A percentile compares a stretch with the other conserved stretches of the same genome.
Conservation (phyloP, 2,888 invertebrate genomes). For the Orgyia antiqua region DNA sequence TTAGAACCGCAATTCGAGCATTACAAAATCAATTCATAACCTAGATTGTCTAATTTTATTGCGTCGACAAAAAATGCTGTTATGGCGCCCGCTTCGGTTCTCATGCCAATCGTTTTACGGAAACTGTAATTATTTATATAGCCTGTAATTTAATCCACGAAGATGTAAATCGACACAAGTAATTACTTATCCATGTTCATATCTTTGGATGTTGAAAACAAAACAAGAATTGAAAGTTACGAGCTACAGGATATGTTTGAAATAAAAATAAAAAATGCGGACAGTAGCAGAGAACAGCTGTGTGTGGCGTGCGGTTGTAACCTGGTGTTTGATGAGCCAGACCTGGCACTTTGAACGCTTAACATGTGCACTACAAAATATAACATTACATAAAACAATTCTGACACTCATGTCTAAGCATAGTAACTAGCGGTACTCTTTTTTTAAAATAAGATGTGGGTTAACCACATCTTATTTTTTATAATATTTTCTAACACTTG, state of each 20-base stretch:
- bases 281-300: conserved; percentile 46
- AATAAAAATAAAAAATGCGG: conserved; percentile 48
- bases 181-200: conserved; percentile 56
- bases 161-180: conserved; percentile 40
- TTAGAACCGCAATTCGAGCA: too few relatives aligned
- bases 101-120: conserved; percentile 13
- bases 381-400: too few relatives aligned
- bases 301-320: conserved; percentile 33
- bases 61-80: too few relatives aligned
- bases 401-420: too few relatives aligned
- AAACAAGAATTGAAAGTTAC: conserved; percentile 49
- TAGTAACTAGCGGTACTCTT: too few relatives aligned
- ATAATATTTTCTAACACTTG: too few relatives aligned
- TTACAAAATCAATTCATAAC: too few relatives aligned
- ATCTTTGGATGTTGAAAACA: conserved; percentile 43
- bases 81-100: conserved; percentile 4
- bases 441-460: too few relatives aligned
- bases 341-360: too few relatives aligned
- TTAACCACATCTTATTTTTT: too few relatives aligned
- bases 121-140: conserved; percentile 9
- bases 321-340: background rate
- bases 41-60: too few relatives aligned
- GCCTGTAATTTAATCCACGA: conserved; percentile 9
- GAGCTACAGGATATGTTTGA: conserved; percentile 38
- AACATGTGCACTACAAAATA: too few relatives aligned